phyloP scores from a whole-genome alignment of 1,140 invertebrate genomes.

The Macrobrachium nipponense region DNA sequence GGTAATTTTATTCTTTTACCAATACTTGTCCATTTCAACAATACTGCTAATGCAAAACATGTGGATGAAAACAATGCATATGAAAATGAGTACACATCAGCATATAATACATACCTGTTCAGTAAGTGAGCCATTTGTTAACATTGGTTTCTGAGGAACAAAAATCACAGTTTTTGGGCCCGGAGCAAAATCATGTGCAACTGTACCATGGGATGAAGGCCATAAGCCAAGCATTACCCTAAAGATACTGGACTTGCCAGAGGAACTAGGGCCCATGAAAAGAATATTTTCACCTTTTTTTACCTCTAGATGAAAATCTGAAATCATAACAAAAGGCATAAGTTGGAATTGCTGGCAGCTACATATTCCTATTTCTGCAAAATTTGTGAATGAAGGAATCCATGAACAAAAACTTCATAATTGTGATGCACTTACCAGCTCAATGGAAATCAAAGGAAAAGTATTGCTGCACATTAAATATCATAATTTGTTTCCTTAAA shows the following conservation, averaged over 20 bases:
- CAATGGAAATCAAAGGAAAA: too few species aligned
- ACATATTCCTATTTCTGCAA: too few species aligned
- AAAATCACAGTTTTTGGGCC: slow-evolving; percentile 70
- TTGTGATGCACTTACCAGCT: too few species aligned
- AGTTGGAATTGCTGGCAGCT: too few species aligned
- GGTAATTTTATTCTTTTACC: too few species aligned
- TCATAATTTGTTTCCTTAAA: too few species aligned
- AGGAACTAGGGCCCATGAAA: slow-evolving; percentile 74
- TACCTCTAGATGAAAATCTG: slow-evolving; percentile 71
- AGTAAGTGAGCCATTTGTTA: slow-evolving; percentile 73
- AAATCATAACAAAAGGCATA: too few species aligned
- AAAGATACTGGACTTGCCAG: slow-evolving; percentile 75
- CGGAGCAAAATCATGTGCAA: slow-evolving; percentile 66
- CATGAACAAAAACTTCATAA: too few species aligned
- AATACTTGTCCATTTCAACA: too few species aligned
- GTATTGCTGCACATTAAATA: too few species aligned
- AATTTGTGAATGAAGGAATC: too few species aligned
- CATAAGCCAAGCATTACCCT: slow-evolving; percentile 74
- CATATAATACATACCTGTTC: slow-evolving; percentile 68
- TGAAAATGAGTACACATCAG: not conserved
- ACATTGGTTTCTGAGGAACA: slow-evolving; percentile 75
- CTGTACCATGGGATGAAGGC: slow-evolving; percentile 68
- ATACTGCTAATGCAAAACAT: too few species aligned
- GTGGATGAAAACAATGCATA: not conserved
- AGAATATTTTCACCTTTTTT: slow-evolving; percentile 70